Conservation (phyloP, 2,113 vertebrate genomes). For the Saccopteryx bilineata region DNA sequence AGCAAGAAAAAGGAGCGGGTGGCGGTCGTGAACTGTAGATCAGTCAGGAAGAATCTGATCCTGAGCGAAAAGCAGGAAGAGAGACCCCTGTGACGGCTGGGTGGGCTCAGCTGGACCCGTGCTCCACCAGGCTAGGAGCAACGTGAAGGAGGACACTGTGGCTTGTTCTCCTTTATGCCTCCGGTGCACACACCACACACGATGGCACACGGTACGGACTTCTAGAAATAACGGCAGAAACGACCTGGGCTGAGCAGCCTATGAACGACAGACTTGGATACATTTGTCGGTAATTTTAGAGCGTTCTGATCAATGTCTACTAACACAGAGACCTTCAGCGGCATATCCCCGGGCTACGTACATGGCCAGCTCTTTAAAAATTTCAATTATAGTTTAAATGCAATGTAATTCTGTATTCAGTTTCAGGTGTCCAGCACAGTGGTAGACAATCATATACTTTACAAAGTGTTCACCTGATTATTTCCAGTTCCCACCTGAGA, state of each 20-base stretch:
- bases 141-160: background rate
- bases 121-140: background rate
- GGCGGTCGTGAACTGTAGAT: background rate
- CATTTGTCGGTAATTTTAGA: slow-evolving; percentile 14
- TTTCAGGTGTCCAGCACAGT: background rate
- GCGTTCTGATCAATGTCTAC: background rate
- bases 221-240: background rate
- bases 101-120: background rate
- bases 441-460: background rate
- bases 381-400: background rate
- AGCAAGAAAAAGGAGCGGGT: background rate
- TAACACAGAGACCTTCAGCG: background rate
- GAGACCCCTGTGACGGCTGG: background rate
- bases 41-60: background rate
- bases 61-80: background rate
- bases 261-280: background rate
- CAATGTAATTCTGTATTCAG: background rate
- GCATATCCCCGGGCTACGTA: background rate
- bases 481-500: background rate
- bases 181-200: background rate
- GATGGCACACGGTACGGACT: background rate
- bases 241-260: background rate
- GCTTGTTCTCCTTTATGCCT: background rate
- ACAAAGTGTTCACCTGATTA: background rate
- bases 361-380: background rate